Evolutionary conservation across 2,888 invertebrate genomes (phyloP).

Genomic region (Coleophora deauratella): DNA sequence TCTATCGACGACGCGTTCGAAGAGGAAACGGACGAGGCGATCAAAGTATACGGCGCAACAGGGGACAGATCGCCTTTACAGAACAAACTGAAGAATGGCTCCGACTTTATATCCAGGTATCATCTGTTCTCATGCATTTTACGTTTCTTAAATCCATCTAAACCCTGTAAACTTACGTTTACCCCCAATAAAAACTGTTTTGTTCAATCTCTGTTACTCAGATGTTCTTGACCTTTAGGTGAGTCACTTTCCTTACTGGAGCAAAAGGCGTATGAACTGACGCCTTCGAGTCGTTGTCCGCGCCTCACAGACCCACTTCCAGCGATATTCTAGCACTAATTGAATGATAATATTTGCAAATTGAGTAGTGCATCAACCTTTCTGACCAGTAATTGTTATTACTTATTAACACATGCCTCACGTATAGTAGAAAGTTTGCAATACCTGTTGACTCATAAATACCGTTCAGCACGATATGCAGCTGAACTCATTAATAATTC

Average conservation of each 20-base stretch:
- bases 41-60: slow-evolving; percentile 86
- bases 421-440: slow-evolving; percentile 8
- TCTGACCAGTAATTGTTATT: slow-evolving; percentile 6
- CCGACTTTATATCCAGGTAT: slow-evolving; percentile 56
- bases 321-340: slow-evolving; percentile 29
- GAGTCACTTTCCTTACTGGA: slow-evolving; percentile 49
- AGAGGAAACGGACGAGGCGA: slow-evolving; percentile 88
- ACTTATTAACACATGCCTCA: not conserved
- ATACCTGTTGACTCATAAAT: slow-evolving; percentile 1
- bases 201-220: not conserved
- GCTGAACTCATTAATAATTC: slow-evolving; percentile 6
- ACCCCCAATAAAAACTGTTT: not conserved
- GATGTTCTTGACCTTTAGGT: slow-evolving; percentile 53
- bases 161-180: not conserved
- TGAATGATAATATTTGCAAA: slow-evolving; percentile 33
- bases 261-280: slow-evolving; percentile 53
- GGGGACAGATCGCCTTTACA: slow-evolving; percentile 80
- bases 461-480: slow-evolving; percentile 4
- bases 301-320: slow-evolving; percentile 22
- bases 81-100: slow-evolving; percentile 62
- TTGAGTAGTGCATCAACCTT: slow-evolving; percentile 19
- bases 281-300: slow-evolving; percentile 21
- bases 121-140: slow-evolving; percentile 12
- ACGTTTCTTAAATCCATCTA: slow-evolving; percentile 3
- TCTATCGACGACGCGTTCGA: slow-evolving; percentile 90